Evolutionary conservation across 2,797 vertebrate species (phyloP), one percentile per base, ranked within the genome.

Genomic region (Crypturellus tataupa): DNA sequence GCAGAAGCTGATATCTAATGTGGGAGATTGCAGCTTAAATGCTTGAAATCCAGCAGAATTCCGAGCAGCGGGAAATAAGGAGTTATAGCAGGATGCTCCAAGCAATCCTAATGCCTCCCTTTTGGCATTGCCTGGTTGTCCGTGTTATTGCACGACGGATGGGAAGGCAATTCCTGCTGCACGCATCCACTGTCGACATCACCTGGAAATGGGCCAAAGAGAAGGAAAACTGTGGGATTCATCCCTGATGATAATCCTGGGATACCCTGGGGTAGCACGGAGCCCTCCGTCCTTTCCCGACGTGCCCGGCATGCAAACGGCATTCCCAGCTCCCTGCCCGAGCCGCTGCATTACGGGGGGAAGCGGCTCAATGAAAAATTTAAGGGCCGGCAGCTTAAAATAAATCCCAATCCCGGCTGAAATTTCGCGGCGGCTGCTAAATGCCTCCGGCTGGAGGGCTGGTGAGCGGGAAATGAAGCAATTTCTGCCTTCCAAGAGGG

Each of bases 331-430:
- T 88, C 25, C 86, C 75, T 8, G 62, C 86, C 69, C 76, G 21
- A 90, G 76, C 58, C 58, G 55, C 79, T 6, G 93, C 63, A 9
- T 27, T 51, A 4, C 68, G 17, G 69, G 80, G 88, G 67, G 77
- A 64, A 42, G 71, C 73, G 85, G 23, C 80, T 92, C 89, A 83
- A 95, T 97, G 90, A 96, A 96, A 95, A 90, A 95, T 95, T 87
- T 85, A 95, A 95, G 94, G 84, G 92, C 84, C 51, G 44, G 75
- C 23, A 16, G 80, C 93, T 96, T 85, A 92, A 95, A 97, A 95
- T 93, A 96, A 95, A 95, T 95, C 82, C 93, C 93, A 80, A 62
- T 31, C 93, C 88, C 46, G 79, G 94, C 88, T 96, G 96, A 87
- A 90, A 85, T 90, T 87, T 89, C 94, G 9, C 90, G 85, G 93